These are phyloP conservation scores for Sebastes flavidus DNA, from an alignment of 2,797 vertebrate species.

Conservation along the genomic window DNA sequence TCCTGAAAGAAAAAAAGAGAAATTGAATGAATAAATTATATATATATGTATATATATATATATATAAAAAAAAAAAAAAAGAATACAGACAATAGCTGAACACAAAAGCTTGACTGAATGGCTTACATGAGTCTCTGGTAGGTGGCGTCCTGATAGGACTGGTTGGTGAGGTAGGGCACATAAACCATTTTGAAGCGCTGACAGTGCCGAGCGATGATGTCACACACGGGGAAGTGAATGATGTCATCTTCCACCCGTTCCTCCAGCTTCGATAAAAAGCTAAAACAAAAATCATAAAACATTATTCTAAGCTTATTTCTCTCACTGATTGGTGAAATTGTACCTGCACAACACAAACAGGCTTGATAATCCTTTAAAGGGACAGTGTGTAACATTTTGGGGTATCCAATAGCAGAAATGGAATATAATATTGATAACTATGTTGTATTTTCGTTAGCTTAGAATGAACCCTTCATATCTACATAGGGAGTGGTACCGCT, in stretches of 20 bases:
- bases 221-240: conserved; percentile 91
- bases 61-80: background rate
- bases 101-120: background rate
- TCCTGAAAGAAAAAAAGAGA: conserved; percentile 76
- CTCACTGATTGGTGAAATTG: background rate
- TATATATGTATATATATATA: too few species aligned
- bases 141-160: conserved; percentile 96
- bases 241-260: conserved; percentile 91
- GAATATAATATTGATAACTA: background rate
- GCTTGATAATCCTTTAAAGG: background rate
- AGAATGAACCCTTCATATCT: background rate
- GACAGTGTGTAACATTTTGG: background rate
- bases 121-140: conserved; percentile 94
- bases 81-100: background rate
- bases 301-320: background rate
- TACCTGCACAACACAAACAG: background rate
- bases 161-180: conserved; percentile 97
- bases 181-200: conserved; percentile 90
- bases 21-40: background rate
- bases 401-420: background rate
- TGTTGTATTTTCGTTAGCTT: background rate
- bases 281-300: conserved; percentile 54
- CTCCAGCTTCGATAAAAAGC: conserved; percentile 94
- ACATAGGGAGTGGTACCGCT: background rate
- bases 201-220: conserved; percentile 90